A percentile compares a stretch with the other conserved stretches of the same genome.
Conservation (phyloP, 2,888 invertebrate species). For the Allophyes oxyacanthae region DNA sequence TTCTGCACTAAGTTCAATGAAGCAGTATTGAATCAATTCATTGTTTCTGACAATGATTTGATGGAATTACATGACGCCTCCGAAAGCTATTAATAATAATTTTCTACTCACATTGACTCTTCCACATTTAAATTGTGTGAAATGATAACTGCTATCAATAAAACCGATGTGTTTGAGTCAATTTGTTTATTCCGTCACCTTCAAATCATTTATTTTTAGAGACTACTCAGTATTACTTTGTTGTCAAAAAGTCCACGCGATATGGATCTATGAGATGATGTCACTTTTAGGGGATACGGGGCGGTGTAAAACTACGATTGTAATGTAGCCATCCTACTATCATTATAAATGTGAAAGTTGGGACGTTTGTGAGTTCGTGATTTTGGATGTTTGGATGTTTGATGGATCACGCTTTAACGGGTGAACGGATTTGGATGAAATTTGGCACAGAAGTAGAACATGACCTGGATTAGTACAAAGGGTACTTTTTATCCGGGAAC, state of each 20-base stretch:
- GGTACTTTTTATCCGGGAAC: too few relatives aligned
- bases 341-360: too few relatives aligned
- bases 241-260: conserved; percentile 16
- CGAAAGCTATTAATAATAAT: too few relatives aligned
- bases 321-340: conserved; percentile 25
- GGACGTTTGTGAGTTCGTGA: too few relatives aligned
- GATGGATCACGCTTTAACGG: too few relatives aligned
- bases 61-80: too few relatives aligned
- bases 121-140: neutral
- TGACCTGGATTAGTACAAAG: too few relatives aligned
- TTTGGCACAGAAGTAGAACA: too few relatives aligned
- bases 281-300: conserved; percentile 44
- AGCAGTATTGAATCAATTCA: neutral
- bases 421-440: too few relatives aligned
- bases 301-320: conserved; percentile 43
- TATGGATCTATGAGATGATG: conserved; percentile 59
- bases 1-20: neutral
- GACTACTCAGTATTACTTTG: neutral
- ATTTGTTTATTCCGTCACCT: conserved; percentile 11
- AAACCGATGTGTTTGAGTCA: neutral
- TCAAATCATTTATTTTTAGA: conserved; percentile 12
- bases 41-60: too few relatives aligned
- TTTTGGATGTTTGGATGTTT: too few relatives aligned
- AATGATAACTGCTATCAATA: conserved; percentile 1
- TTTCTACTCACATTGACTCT: neutral